These are phyloP conservation scores for Caenorhabditis tropicalis DNA, from an alignment of 1,140 invertebrate species.

Conservation along the genomic window DNA sequence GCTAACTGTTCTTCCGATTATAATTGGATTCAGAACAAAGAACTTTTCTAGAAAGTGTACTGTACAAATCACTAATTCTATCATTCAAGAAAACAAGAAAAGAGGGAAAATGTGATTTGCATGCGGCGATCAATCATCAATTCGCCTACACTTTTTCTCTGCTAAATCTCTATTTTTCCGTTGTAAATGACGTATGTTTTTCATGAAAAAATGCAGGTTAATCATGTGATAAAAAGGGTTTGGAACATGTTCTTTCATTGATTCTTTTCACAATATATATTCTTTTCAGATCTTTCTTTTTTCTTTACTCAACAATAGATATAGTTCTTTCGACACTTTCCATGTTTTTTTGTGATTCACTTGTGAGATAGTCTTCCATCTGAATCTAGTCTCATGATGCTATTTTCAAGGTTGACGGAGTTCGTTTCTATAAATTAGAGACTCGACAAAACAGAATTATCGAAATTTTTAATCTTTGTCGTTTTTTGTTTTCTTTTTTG, in stretches of 20 bases:
- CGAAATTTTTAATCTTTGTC: background rate
- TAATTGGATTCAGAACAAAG: background rate
- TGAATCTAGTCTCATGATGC: constrained; percentile 13
- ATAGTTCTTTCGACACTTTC: background rate
- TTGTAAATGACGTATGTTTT: constrained; percentile 30
- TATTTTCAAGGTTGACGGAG: background rate
- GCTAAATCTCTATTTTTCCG: background rate
- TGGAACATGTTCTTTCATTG: background rate
- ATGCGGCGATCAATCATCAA: constrained; percentile 11
- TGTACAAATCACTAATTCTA: background rate
- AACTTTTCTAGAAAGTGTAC: background rate
- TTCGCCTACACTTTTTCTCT: background rate
- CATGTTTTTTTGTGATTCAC: background rate
- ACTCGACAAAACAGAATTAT: background rate
- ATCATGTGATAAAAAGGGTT: background rate
- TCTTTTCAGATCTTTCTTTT: too few species aligned
- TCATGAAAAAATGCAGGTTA: background rate
- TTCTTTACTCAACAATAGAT: too few species aligned
- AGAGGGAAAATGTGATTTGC: constrained; percentile 6
- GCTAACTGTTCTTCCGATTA: background rate
- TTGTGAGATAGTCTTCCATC: background rate
- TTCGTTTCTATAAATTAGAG: constrained; percentile 10
- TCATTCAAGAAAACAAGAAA: background rate
- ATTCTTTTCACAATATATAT: background rate
- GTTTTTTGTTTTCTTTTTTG: background rate